Evolutionary conservation across 2,888 invertebrate genomes (phyloP).

Genomic region (Octonoba sinensis): DNA sequence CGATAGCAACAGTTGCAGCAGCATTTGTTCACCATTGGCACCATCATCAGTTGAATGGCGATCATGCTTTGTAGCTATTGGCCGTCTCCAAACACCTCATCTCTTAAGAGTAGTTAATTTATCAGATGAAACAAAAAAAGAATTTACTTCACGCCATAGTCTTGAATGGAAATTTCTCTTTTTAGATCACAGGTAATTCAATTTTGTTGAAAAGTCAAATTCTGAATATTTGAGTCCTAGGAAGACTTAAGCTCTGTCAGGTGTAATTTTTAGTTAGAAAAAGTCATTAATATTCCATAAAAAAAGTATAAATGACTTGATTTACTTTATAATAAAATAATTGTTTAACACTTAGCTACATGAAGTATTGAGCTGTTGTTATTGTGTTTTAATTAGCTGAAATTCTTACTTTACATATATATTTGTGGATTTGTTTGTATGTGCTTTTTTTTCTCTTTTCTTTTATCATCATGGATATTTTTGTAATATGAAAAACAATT

Average conservation of each 20-base stretch:
- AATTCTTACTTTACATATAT: too few relatives aligned
- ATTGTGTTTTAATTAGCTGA: too few relatives aligned
- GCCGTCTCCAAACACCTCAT: slow-evolving; percentile 84
- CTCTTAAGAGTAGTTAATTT: slow-evolving; percentile 87
- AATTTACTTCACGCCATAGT: slow-evolving; percentile 93
- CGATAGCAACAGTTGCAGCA: slow-evolving; percentile 61
- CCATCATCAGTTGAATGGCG: slow-evolving; percentile 34
- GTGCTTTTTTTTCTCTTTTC: too few relatives aligned
- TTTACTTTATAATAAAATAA: too few relatives aligned
- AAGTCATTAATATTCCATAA: neutral
- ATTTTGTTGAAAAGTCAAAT: neutral
- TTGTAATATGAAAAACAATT: too few relatives aligned
- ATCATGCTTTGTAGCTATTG: slow-evolving; percentile 82
- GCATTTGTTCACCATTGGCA: slow-evolving; percentile 49
- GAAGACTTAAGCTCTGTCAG: neutral
- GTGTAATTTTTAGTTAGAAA: slow-evolving; percentile 21
- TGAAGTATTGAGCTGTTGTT: too few relatives aligned
- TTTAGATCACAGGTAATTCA: slow-evolving; percentile 80
- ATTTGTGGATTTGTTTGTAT: too few relatives aligned
- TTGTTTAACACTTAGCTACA: too few relatives aligned
- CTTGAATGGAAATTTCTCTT: slow-evolving; percentile 96
- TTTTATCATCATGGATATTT: too few relatives aligned
- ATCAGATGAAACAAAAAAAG: slow-evolving; percentile 81
- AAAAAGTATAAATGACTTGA: too few relatives aligned
- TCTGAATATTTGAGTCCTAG: neutral